Conservation (phyloP, 2,113 vertebrate genomes). For the Nothocercus julius region DNA sequence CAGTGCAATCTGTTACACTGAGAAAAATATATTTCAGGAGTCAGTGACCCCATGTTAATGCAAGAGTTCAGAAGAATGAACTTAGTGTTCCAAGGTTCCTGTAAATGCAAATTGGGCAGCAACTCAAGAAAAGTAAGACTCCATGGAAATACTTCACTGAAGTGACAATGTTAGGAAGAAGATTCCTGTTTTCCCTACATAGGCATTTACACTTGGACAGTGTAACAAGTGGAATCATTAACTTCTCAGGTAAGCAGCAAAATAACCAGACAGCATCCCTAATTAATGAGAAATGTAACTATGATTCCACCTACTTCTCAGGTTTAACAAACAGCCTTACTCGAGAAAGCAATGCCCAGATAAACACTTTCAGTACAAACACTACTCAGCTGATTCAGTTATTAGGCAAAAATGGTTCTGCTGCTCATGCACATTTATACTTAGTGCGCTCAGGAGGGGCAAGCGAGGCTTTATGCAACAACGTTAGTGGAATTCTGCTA, state of each 20-base stretch:
- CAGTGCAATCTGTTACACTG: background rate
- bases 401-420: slow-evolving; percentile 40
- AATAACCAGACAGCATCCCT: background rate
- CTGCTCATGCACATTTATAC: slow-evolving; percentile 65
- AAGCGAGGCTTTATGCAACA: slow-evolving; percentile 28
- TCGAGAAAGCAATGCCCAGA: background rate
- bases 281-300: background rate
- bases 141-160: background rate
- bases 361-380: background rate
- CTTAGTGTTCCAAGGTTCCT: background rate
- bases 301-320: background rate
- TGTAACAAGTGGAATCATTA: background rate
- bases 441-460: slow-evolving; percentile 53
- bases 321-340: background rate
- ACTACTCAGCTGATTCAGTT: slow-evolving; percentile 41
- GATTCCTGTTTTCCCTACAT: background rate
- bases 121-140: background rate
- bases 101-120: background rate
- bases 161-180: background rate
- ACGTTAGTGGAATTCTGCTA: background rate
- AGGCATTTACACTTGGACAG: background rate
- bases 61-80: background rate
- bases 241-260: background rate
- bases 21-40: background rate
- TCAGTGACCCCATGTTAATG: background rate